Conservation (phyloP, 2,113 vertebrate genomes). For the Nothoprocta perdicaria region DNA sequence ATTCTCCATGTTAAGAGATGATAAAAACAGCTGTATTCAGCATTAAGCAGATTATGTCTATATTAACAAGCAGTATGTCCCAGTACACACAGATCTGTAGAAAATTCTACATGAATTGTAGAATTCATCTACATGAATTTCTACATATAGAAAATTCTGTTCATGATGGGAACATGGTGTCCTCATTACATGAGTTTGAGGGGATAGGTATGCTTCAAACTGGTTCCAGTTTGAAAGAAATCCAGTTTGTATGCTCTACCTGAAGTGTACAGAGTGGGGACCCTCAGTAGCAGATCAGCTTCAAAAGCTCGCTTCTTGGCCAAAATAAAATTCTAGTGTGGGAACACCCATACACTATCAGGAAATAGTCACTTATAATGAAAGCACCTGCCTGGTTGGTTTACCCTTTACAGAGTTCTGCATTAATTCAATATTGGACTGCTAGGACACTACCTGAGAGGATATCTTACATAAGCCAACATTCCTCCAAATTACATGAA, state of each 20-base stretch:
- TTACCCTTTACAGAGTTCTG: neutral
- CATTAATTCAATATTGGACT: neutral
- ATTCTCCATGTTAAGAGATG: neutral
- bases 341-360: neutral
- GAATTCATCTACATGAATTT: too few relatives aligned
- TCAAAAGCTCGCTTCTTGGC: neutral
- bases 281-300: neutral
- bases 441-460: neutral
- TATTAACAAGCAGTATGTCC: neutral
- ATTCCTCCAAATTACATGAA: neutral
- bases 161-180: neutral
- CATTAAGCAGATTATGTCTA: neutral
- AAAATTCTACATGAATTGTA: too few relatives aligned
- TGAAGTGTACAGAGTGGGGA: neutral
- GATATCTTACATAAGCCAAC: neutral
- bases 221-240: neutral
- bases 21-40: neutral
- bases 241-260: neutral
- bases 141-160: neutral
- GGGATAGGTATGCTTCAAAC: neutral
- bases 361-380: accelerated
- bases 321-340: neutral
- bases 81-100: neutral
- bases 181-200: neutral
- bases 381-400: neutral